Evolutionary conservation across 2,113 vertebrate genomes (phyloP), one percentile per base, ranked within the genome.

Genomic region (Hepsetus odoe): DNA sequence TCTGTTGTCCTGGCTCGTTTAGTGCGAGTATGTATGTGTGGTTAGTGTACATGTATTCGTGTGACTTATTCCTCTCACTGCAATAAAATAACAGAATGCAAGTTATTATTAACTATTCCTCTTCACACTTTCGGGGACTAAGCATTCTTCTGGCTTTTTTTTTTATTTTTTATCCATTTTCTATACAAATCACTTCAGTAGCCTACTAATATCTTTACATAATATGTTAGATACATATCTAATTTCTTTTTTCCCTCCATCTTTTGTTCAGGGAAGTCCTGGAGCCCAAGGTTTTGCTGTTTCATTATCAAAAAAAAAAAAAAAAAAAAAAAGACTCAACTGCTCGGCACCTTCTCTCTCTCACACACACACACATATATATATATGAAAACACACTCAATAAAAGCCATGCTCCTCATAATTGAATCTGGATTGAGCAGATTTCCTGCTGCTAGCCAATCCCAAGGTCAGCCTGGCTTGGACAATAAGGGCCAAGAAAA

Each of bases 61-160:
- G 62, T 24, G 1, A 22, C 66, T 40, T 53, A 20, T 76, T 24
- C 55, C 44, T 14, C n/a, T 53, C 62, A 16, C 4, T 76, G 49
- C 40, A 76, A 32, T 40, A 35, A 76, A 76, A 35, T 3, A 33
- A 56, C 33, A 76, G 33, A 28, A 67, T 26, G 32, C 16, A 30
- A 76, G 33, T 49, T 56, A 55, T 76, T 76, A 61, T 66, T 76
- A 56, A 67, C 38, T 5, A 22, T n/a, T 79, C 28, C 67, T 49
- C 24, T 20, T 28, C 65, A 9, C 40, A 46, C 35, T 62, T 75
- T 32, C 12, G 30, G 10, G 30, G 24, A 76, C 46, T 18, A 32
- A 64, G 40, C 40, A 32, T 38, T 62, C 26, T 68, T 62, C 76
- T 35, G 51, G 26, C 24, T 68, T 12, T 77, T 49, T 28, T 3